phyloP scores from a whole-genome alignment of 2,888 invertebrate species.

The Agrotis puta region DNA sequence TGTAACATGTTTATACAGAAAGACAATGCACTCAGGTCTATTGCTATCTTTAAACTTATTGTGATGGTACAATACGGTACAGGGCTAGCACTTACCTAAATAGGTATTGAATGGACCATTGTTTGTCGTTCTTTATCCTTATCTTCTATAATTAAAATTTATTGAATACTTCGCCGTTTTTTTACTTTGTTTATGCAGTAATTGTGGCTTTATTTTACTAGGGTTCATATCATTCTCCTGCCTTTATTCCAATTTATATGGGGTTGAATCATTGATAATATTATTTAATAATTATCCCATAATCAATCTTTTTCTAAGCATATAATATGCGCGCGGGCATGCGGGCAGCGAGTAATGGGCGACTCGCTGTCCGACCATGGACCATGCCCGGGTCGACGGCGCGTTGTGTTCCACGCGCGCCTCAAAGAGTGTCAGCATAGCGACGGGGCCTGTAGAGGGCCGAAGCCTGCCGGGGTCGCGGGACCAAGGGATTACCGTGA shows the following conservation, averaged over 20 bases:
- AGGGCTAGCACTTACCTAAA: constrained; percentile 42
- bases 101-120: constrained; percentile 45
- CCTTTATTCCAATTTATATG: neutral
- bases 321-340: no score
- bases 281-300: no score
- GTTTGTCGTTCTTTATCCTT: constrained; percentile 32
- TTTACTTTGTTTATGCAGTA: constrained; percentile 3
- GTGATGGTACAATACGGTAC: constrained; percentile 15
- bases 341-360: no score
- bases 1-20: constrained; percentile 17
- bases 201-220: neutral
- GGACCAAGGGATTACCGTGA: no score
- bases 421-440: no score
- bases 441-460: no score
- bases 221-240: neutral
- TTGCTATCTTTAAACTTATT: constrained; percentile 47
- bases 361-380: no score
- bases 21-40: constrained; percentile 46
- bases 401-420: no score
- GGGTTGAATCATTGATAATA: no score
- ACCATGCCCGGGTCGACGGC: no score
- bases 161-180: constrained; percentile 5
- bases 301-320: no score
- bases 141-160: constrained; percentile 36
- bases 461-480: no score